Evolutionary conservation across 2,797 vertebrate genomes (phyloP).

Genomic region (Forpus xanthops): DNA sequence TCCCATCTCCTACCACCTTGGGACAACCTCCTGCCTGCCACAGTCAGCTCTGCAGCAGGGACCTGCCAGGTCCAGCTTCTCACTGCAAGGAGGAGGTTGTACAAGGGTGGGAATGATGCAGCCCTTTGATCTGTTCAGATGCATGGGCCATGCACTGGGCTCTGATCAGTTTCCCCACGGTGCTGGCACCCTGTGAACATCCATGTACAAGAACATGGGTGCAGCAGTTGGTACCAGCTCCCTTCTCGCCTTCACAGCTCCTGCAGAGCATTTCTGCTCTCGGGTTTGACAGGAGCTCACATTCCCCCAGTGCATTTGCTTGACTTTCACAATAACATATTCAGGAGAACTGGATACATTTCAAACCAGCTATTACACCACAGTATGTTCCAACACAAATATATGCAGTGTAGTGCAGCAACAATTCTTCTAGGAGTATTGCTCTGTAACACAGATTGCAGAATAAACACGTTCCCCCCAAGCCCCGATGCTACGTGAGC

Average conservation of each 20-base stretch:
- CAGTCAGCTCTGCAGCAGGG: rapidly evolving
- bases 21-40: not conserved
- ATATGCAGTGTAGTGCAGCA: conserved; percentile 4
- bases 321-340: conserved; percentile 18
- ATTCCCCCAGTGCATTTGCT: not conserved
- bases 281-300: not conserved
- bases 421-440: not conserved
- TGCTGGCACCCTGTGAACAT: not conserved
- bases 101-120: rapidly evolving
- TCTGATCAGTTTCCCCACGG: rapidly evolving
- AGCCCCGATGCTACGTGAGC: not conserved
- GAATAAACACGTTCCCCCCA: not conserved
- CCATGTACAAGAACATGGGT: rapidly evolving
- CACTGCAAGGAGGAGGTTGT: rapidly evolving
- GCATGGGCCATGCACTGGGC: rapidly evolving
- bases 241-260: rapidly evolving
- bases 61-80: rapidly evolving
- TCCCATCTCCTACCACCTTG: not conserved
- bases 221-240: not conserved
- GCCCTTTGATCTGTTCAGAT: not conserved
- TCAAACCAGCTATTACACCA: conserved; percentile 46
- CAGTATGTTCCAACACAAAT: conserved; percentile 41
- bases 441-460: not conserved
- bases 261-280: not conserved
- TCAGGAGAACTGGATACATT: not conserved